Evolutionary conservation across 2,113 vertebrate species (phyloP).

Genomic region (Salminus brasiliensis): DNA sequence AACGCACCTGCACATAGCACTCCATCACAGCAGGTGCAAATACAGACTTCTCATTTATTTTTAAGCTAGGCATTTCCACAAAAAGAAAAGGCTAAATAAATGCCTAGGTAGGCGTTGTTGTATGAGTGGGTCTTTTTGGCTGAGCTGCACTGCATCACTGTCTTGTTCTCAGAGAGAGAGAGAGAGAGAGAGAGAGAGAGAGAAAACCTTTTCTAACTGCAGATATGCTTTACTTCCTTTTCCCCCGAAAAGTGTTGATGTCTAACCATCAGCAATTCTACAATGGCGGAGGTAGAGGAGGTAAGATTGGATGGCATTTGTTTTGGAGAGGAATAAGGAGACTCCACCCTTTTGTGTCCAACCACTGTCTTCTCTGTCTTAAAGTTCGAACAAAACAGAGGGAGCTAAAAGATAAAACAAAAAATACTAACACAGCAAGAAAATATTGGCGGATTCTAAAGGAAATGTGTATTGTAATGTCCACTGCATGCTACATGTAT

Average conservation of each 20-base stretch:
- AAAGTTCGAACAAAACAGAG: slow-evolving; percentile 53
- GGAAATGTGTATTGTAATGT: neutral
- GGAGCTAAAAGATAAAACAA: slow-evolving; percentile 41
- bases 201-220: slow-evolving; percentile 76
- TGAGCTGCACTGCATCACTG: slow-evolving; percentile 31
- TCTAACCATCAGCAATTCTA: slow-evolving; percentile 83
- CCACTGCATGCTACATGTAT: slow-evolving; percentile 77
- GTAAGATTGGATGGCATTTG: slow-evolving; percentile 76
- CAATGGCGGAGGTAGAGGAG: slow-evolving; percentile 85
- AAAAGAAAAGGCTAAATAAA: neutral
- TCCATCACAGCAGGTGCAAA: neutral
- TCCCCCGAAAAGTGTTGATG: slow-evolving; percentile 77
- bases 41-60: neutral
- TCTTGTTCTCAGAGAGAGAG: slow-evolving; percentile 15
- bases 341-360: slow-evolving; percentile 52
- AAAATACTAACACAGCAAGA: neutral
- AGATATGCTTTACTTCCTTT: slow-evolving; percentile 70
- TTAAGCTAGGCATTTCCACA: neutral
- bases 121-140: slow-evolving; percentile 15
- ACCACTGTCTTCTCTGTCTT: slow-evolving; percentile 68
- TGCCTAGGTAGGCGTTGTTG: neutral
- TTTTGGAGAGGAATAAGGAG: slow-evolving; percentile 53
- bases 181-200: too few species aligned
- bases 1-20: slow-evolving; percentile 3
- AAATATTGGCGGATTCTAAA: neutral